These are phyloP conservation scores for Calephelis nemesis DNA, from an alignment of 1,140 invertebrate species.

Conservation along the genomic window DNA sequence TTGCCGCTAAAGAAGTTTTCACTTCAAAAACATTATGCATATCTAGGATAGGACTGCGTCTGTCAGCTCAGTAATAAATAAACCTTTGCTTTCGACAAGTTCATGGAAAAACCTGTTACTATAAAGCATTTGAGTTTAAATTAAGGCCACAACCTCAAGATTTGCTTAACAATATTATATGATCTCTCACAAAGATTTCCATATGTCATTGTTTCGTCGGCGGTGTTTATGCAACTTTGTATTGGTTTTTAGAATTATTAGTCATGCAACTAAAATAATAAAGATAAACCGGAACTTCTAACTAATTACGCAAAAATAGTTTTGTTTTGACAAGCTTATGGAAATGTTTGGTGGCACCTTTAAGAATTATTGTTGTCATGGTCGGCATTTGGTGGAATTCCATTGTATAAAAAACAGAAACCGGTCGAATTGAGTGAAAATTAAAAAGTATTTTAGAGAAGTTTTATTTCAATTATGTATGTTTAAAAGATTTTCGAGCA, in stretches of 20 bases:
- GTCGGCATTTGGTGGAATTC: too few relatives aligned
- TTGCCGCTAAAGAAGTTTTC: too few relatives aligned
- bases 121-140: neutral
- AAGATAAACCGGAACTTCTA: neutral
- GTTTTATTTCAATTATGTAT: too few relatives aligned
- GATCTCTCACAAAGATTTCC: slow-evolving; percentile 22
- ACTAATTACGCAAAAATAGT: neutral
- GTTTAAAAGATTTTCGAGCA: too few relatives aligned
- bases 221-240: slow-evolving; percentile 13
- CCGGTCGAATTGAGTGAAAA: too few relatives aligned
- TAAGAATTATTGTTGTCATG: neutral
- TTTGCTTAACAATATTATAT: slow-evolving; percentile 20
- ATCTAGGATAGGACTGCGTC: too few relatives aligned
- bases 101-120: slow-evolving; percentile 3
- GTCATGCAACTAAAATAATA: slow-evolving; percentile 13
- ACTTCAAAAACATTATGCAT: too few relatives aligned
- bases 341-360: neutral
- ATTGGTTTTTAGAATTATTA: slow-evolving; percentile 11
- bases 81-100: slow-evolving; percentile 1
- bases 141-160: slow-evolving; percentile 9
- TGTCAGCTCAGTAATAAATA: too few relatives aligned
- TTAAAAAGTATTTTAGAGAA: too few relatives aligned
- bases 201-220: slow-evolving; percentile 20
- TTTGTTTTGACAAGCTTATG: neutral
- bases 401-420: too few relatives aligned